Percentiles rank a stretch among this genome's conserved stretches.
phyloP scores from a whole-genome alignment of 2,888 invertebrate genomes.

The Hyalella azteca region DNA sequence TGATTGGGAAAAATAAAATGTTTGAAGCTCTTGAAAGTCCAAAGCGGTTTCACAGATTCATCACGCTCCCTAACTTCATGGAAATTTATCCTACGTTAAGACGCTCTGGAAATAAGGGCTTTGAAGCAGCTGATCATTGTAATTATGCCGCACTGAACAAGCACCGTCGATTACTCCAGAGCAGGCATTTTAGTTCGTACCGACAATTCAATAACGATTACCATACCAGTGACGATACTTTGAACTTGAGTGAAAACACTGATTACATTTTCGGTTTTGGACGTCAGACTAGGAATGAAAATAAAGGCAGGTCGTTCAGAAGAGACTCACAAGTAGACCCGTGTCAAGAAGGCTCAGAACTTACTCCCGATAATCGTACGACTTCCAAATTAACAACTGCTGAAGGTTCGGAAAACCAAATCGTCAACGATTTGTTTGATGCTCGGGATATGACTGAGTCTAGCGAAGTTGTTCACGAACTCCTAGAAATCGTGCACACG shows the following conservation, averaged over 20 bases:
- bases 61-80: not conserved
- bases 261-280: conserved; percentile 12
- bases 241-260: not conserved
- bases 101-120: not conserved
- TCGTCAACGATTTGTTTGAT: not conserved
- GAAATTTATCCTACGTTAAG: not conserved
- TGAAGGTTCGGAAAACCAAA: not conserved
- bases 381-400: not conserved
- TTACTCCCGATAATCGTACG: not conserved
- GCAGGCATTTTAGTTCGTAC: not conserved
- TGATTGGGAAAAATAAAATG: conserved; percentile 6
- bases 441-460: not conserved
- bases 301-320: not conserved
- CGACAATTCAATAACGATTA: conserved; percentile 5
- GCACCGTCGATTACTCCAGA: not conserved
- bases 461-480: conserved; percentile 15
- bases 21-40: conserved; percentile 12
- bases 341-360: not conserved
- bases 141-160: not conserved
- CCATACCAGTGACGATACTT: not conserved
- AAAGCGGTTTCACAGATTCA: conserved; percentile 5
- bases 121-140: not conserved
- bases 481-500: conserved; percentile 23
- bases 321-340: not conserved
- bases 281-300: not conserved